These are phyloP conservation scores for Venusia cambrica DNA, from an alignment of 2,888 invertebrate genomes.

Conservation along the genomic window DNA sequence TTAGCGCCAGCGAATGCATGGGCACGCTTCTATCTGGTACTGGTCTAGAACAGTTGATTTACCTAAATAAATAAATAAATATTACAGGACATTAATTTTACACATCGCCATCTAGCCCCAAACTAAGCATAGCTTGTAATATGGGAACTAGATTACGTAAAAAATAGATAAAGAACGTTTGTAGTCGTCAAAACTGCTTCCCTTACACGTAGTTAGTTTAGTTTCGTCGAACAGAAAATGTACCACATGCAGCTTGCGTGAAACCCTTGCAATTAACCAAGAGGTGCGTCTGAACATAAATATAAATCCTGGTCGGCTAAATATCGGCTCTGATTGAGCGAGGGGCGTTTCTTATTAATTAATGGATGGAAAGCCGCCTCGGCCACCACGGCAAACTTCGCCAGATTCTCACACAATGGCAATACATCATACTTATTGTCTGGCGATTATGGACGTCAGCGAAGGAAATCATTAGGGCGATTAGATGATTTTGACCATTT, in stretches of 20 bases:
- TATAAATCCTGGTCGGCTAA: constrained; percentile 60
- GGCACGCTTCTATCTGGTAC: no score
- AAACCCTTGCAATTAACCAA: constrained; percentile 67
- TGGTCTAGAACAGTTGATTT: no score
- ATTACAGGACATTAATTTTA: no score
- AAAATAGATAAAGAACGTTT: no score
- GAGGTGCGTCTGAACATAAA: constrained; percentile 67
- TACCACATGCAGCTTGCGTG: constrained; percentile 58
- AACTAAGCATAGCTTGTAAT: no score
- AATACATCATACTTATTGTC: constrained; percentile 75
- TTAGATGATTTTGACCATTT: constrained; percentile 58
- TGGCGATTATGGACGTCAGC: constrained; percentile 74
- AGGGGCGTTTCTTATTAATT: constrained; percentile 74
- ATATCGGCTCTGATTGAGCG: constrained; percentile 67
- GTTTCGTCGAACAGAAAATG: no score
- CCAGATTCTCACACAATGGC: constrained; percentile 70
- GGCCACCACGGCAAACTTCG: constrained; percentile 59
- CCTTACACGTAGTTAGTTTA: no score
- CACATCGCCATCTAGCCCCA: no score
- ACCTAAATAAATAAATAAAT: no score
- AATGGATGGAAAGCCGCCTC: constrained; percentile 70
- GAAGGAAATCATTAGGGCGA: constrained; percentile 69
- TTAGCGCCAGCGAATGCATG: no score
- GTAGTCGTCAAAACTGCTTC: no score
- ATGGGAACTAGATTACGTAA: no score